phyloP scores from a whole-genome alignment of 2,113 vertebrate genomes.

The Panthera uncia region DNA sequence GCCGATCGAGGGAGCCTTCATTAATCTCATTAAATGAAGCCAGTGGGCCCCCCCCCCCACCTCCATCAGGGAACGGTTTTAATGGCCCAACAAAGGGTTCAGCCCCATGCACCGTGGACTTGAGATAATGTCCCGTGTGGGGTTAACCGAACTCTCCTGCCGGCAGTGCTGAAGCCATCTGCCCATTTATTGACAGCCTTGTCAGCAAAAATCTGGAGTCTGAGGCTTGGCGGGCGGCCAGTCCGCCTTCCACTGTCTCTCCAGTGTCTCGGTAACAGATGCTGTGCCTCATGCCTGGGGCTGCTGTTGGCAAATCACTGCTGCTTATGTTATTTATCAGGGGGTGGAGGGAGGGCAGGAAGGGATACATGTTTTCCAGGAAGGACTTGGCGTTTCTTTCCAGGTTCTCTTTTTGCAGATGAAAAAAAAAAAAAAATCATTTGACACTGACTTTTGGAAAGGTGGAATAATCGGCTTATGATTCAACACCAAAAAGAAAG shows the following conservation, averaged over 20 bases:
- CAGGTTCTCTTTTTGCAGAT: slow-evolving; percentile 54
- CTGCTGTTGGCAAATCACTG: slow-evolving; percentile 75
- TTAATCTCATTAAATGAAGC: slow-evolving; percentile 65
- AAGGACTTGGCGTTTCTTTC: slow-evolving; percentile 62
- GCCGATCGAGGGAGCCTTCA: slow-evolving; percentile 36
- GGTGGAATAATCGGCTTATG: slow-evolving; percentile 44
- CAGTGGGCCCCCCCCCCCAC: slow-evolving; percentile 34
- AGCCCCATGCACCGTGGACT: slow-evolving; percentile 63
- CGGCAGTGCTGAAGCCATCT: slow-evolving; percentile 82
- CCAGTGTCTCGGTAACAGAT: slow-evolving; percentile 83
- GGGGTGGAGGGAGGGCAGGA: not conserved
- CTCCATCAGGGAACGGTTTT: slow-evolving; percentile 57
- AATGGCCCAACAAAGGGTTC: slow-evolving; percentile 73
- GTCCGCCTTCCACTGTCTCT: slow-evolving; percentile 79
- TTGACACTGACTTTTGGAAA: slow-evolving; percentile 46
- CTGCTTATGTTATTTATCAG: slow-evolving; percentile 71
- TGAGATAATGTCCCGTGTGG: slow-evolving; percentile 74
- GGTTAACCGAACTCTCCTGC: slow-evolving; percentile 78
- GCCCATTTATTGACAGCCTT: slow-evolving; percentile 82
- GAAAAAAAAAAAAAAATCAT: not conserved
- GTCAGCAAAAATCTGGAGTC: slow-evolving; percentile 66
- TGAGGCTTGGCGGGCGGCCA: slow-evolving; percentile 81
- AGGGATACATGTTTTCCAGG: slow-evolving; percentile 68
- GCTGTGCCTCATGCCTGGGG: slow-evolving; percentile 81
- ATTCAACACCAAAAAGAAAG: not conserved